These are phyloP conservation scores for Pelecanoides urinatrix DNA, from an alignment of 2,113 vertebrate genomes.

Conservation along the genomic window DNA sequence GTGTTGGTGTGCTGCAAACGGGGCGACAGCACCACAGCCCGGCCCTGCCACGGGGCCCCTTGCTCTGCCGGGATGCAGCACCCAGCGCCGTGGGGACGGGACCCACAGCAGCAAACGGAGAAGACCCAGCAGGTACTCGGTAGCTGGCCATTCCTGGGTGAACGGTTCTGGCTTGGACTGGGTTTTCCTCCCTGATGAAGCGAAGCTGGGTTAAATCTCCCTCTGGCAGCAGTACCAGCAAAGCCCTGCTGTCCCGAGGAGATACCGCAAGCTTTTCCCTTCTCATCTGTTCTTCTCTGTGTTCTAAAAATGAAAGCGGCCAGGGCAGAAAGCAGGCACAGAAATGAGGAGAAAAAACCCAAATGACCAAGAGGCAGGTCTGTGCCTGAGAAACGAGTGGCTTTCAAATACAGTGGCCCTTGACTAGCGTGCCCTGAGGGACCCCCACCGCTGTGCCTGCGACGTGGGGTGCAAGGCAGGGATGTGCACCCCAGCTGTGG, in stretches of 20 bases:
- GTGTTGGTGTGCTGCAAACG: fast-evolving
- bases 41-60: not conserved
- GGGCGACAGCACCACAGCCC: not conserved
- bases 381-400: not conserved
- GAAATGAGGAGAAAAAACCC: not conserved
- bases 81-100: fast-evolving
- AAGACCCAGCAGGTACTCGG: not conserved
- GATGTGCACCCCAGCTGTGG: not conserved
- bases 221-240: not conserved
- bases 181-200: not conserved
- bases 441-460: not conserved
- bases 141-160: not conserved
- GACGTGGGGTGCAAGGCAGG: not conserved
- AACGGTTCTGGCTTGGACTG: not conserved
- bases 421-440: not conserved
- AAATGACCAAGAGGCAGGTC: not conserved
- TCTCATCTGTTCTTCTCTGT: not conserved
- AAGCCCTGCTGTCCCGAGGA: not conserved
- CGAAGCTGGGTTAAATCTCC: not conserved
- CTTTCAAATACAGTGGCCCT: not conserved
- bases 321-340: not conserved
- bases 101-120: not conserved
- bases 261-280: not conserved
- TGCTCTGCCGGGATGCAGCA: not conserved
- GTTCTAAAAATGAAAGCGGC: not conserved